Evolutionary conservation across 2,888 invertebrate genomes (phyloP).

Genomic region (Clitarchus hookeri): DNA sequence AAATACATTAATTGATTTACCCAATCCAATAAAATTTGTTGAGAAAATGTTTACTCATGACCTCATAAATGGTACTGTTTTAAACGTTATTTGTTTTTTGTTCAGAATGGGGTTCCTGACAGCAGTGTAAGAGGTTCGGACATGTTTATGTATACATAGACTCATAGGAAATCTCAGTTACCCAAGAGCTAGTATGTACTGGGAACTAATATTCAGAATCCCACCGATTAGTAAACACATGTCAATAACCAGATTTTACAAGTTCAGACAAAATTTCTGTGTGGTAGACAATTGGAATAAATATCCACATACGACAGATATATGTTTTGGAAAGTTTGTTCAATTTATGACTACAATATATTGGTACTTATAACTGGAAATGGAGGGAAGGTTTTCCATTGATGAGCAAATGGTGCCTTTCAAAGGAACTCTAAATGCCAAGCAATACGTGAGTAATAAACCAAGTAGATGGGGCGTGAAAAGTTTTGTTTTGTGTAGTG

Average conservation of each 20-base stretch:
- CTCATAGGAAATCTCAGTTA: neutral
- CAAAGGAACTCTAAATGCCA: conserved; percentile 39
- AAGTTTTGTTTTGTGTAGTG: conserved; percentile 28
- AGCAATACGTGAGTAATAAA: conserved; percentile 26
- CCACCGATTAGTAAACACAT: neutral
- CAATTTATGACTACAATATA: conserved; percentile 40
- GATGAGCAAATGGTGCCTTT: conserved; percentile 46
- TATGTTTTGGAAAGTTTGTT: conserved; percentile 44
- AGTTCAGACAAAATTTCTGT: neutral
- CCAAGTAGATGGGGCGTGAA: neutral
- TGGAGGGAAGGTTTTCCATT: conserved; percentile 40
- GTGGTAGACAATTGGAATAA: neutral
- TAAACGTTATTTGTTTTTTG: neutral
- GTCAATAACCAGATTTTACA: neutral
- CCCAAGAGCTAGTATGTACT: neutral
- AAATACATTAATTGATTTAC: too few species aligned
- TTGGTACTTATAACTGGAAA: conserved; percentile 40
- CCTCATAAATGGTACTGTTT: neutral
- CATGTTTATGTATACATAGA: neutral
- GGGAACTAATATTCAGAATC: neutral
- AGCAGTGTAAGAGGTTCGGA: neutral
- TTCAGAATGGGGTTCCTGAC: neutral
- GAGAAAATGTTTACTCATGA: neutral
- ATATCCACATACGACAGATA: neutral
- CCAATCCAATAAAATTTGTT: neutral